A percentile compares a stretch with the other conserved stretches of the same genome.
Evolutionary conservation across 2,888 invertebrate species (phyloP).

Genomic region (Coleophora flavipennella): DNA sequence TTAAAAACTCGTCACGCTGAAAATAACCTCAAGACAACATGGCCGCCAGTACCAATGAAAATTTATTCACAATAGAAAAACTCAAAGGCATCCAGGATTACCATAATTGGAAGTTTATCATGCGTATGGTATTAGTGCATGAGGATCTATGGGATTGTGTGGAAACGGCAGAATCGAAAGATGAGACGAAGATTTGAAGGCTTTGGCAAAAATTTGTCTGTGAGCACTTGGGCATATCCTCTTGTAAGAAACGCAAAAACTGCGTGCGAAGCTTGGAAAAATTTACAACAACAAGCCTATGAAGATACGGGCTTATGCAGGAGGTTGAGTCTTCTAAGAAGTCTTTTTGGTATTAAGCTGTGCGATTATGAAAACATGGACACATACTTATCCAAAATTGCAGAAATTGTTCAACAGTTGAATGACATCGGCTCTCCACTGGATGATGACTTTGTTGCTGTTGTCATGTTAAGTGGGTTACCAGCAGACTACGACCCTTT

Average conservation of each 20-base stretch:
- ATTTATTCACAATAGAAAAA: not conserved
- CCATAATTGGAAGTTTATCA: slow-evolving; percentile 3
- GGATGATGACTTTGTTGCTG: slow-evolving; percentile 16
- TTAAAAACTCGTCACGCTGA: no score
- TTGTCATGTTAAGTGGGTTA: slow-evolving; percentile 16
- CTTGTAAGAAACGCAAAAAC: no score
- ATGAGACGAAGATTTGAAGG: slow-evolving; percentile 5
- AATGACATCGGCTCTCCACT: slow-evolving; percentile 12
- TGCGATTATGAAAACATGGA: slow-evolving; percentile 8
- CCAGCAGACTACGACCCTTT: no score
- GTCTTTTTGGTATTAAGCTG: slow-evolving; percentile 4
- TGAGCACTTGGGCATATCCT: slow-evolving; percentile 5
- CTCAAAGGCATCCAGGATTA: not conserved
- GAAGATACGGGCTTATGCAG: slow-evolving; percentile 11
- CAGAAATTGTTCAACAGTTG: slow-evolving; percentile 10
- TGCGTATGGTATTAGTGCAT: slow-evolving; percentile 4
- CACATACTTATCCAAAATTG: slow-evolving; percentile 7
- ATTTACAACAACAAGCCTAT: slow-evolving; percentile 9
- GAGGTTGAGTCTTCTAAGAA: slow-evolving; percentile 5
- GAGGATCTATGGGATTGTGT: slow-evolving; percentile 9
- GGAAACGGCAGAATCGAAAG: not conserved
- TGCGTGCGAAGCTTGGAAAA: slow-evolving; percentile 13
- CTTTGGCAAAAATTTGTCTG: slow-evolving; percentile 11
- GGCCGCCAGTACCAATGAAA: not conserved
- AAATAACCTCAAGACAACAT: not conserved